Evolutionary conservation across 1,140 invertebrate species (phyloP), one percentile per base, ranked within the genome.

Genomic region (Mamestra configurata): DNA sequence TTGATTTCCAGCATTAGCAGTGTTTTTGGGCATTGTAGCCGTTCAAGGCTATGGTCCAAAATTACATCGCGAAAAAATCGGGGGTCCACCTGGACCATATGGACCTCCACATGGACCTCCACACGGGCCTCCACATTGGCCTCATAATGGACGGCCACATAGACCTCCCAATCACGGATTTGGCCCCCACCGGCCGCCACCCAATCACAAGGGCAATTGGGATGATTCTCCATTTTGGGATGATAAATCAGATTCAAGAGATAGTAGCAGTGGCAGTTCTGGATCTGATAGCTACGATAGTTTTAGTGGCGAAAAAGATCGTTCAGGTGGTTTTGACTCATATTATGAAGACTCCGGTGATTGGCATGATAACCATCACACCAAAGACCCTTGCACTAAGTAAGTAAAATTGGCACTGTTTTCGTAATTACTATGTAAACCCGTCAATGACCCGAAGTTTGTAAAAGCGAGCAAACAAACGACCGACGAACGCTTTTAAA

Each of bases 31-130:
- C 15, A 35, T 18, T 15, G 27, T 61, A 8, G 57, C 5, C 27
- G 57, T 61, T 35, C 57, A 61, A 18, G 57, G 57, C 4, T 55
- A 61, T 61, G 57, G 57, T 18, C 31, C 31, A 18, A 35, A 35
- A 35, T 35, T 55, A 55, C 10, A 24, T 11, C 53, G 53, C 27
- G 18, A 61, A 8, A n/a, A 8, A 10, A 13, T n/a, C 35, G 27
- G 27, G 15, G 15, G 27, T n/a, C 15, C 57, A 35, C 57, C 5
- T 1, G 13, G 2, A n/a, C 7, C 57, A 15, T 35, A 24, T n/a
- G 15, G 4, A 0, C 22, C 18, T 1, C 22, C 55, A 15, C 55
- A 59, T 61, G 31, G 15, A 1, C 27, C 31, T 24, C 15, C 4
- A 4, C 27, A 35, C 0, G 55, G 55, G 6, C 55, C 22, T 1